phyloP scores from a whole-genome alignment of 2,888 invertebrate species.

The Heliconius hortense region DNA sequence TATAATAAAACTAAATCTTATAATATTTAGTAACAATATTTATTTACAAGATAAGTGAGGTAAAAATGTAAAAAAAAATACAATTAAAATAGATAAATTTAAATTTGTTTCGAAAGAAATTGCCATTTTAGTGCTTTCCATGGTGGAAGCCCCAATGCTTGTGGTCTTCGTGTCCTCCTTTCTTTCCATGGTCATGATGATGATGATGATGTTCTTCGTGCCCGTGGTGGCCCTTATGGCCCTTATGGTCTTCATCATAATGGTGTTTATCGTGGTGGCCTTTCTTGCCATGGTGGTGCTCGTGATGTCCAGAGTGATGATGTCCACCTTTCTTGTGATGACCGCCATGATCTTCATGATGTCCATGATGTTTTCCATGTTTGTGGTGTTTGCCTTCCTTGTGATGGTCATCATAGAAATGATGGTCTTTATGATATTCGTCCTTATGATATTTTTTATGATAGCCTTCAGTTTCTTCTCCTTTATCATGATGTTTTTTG shows the following conservation, averaged over 20 bases:
- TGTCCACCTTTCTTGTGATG: slow-evolving; percentile 91
- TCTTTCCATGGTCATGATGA: slow-evolving; percentile 89
- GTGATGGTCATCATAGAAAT: slow-evolving; percentile 93
- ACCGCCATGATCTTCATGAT: slow-evolving; percentile 89
- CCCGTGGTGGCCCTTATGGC: slow-evolving; percentile 89
- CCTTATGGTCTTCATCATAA: slow-evolving; percentile 90
- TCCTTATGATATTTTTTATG: slow-evolving; percentile 94
- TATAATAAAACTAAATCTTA: background rate
- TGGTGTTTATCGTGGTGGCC: slow-evolving; percentile 92
- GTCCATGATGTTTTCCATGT: slow-evolving; percentile 88
- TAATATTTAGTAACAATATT: slow-evolving; percentile 45
- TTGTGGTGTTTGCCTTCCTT: slow-evolving; percentile 92
- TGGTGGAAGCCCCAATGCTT: slow-evolving; percentile 88
- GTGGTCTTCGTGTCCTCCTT: slow-evolving; percentile 88
- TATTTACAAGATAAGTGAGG: slow-evolving; percentile 65
- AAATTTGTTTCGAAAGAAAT: slow-evolving; percentile 36
- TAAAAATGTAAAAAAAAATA: slow-evolving; percentile 58
- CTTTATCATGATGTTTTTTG: slow-evolving; percentile 92
- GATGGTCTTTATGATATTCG: slow-evolving; percentile 92
- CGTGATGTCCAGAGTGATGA: slow-evolving; percentile 89
- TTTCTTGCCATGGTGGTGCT: slow-evolving; percentile 89
- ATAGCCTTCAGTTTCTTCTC: slow-evolving; percentile 90
- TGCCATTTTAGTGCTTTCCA: slow-evolving; percentile 74
- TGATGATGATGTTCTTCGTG: slow-evolving; percentile 88
- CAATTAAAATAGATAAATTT: background rate